A percentile compares a stretch with the other conserved stretches of the same genome.
phyloP scores from a whole-genome alignment of 1,140 invertebrate genomes.

The Holcopasites calliopsidis region DNA sequence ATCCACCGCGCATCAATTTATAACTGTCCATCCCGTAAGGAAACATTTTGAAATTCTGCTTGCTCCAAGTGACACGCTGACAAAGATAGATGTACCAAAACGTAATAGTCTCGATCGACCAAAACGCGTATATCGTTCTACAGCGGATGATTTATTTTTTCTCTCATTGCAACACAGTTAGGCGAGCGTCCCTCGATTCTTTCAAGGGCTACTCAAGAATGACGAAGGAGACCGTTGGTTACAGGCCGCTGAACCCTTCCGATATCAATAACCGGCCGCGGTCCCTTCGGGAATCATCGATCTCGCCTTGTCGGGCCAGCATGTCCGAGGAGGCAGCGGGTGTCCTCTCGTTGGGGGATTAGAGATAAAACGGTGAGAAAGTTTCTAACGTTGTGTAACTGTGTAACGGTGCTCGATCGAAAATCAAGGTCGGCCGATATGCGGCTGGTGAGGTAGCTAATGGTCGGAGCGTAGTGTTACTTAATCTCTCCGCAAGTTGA shows the following conservation, averaged over 20 bases:
- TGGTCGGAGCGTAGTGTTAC: background rate
- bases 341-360: background rate
- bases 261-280: conserved; percentile 21
- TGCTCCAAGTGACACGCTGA: no score
- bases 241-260: conserved; percentile 16
- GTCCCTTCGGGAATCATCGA: conserved; percentile 18
- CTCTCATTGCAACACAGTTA: conserved; percentile 15
- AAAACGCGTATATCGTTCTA: no score
- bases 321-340: background rate
- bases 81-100: no score
- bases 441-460: background rate
- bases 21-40: no score
- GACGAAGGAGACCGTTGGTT: background rate
- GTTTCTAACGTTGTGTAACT: conserved; percentile 3
- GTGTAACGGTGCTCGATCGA: background rate
- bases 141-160: no score
- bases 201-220: background rate
- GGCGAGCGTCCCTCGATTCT: conserved; percentile 5
- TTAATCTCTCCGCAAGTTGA: no score
- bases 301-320: background rate
- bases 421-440: background rate
- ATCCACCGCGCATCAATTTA: no score
- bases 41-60: no score
- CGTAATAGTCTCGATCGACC: no score
- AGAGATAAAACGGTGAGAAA: background rate